Conservation (phyloP, 2,888 invertebrate species). For the Trissolcus brochymenae region DNA sequence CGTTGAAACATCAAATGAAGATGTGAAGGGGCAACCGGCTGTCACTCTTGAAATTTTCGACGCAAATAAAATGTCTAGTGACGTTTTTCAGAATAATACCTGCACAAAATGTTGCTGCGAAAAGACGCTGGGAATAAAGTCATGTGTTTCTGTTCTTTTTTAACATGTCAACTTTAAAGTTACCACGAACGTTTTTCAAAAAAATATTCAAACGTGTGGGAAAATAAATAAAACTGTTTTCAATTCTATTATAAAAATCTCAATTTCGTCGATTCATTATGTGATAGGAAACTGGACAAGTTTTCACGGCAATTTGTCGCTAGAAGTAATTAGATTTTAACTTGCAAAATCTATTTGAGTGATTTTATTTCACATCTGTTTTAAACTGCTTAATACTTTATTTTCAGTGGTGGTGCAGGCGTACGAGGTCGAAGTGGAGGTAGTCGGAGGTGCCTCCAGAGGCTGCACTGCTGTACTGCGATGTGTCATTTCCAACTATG, state of each 20-base stretch:
- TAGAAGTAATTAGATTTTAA: background rate
- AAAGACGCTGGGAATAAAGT: background rate
- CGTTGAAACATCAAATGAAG: constrained; percentile 44
- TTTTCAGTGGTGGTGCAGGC: constrained; percentile 84
- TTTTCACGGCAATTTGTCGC: background rate
- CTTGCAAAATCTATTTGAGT: background rate
- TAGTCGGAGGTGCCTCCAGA: constrained; percentile 81
- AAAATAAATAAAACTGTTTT: too few relatives aligned
- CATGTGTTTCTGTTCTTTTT: too few relatives aligned
- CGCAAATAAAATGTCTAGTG: constrained; percentile 66
- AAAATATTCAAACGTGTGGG: too few relatives aligned
- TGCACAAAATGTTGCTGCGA: background rate
- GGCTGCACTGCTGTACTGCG: constrained; percentile 85
- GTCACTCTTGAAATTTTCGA: constrained; percentile 65
- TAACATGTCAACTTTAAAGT: too few relatives aligned
- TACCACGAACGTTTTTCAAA: too few relatives aligned
- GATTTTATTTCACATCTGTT: constrained; percentile 34
- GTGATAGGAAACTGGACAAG: background rate
- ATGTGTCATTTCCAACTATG: constrained; percentile 85
- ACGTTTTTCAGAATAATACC: constrained; percentile 46
- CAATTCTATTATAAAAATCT: too few relatives aligned
- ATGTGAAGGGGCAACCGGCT: constrained; percentile 59
- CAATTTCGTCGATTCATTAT: too few relatives aligned
- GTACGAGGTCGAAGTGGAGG: constrained; percentile 85
- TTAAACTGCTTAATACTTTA: constrained; percentile 25